These are phyloP conservation scores for Abrostola triplasia DNA, from an alignment of 2,888 invertebrate genomes.

Conservation along the genomic window DNA sequence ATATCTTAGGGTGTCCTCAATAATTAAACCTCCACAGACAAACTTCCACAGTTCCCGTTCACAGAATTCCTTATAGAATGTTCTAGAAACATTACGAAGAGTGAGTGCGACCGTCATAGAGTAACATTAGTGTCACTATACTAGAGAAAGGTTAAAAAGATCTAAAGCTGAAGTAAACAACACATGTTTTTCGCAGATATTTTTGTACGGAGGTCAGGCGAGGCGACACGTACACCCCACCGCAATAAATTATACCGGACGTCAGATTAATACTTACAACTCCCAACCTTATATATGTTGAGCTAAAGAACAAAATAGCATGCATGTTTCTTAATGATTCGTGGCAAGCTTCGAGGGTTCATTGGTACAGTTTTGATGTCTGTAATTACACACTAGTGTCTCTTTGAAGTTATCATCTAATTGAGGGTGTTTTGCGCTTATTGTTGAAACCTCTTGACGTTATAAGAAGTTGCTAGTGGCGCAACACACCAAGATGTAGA, in stretches of 20 bases:
- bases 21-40: too few relatives aligned
- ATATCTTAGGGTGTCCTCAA: too few relatives aligned
- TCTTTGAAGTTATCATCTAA: constrained; percentile 43
- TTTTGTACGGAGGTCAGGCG: constrained; percentile 43
- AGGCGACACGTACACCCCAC: constrained; percentile 45
- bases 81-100: constrained; percentile 5
- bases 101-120: neutral
- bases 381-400: constrained; percentile 39
- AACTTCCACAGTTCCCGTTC: neutral
- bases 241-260: constrained; percentile 38
- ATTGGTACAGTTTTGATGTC: constrained; percentile 35
- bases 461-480: constrained; percentile 21
- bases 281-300: constrained; percentile 4
- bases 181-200: constrained; percentile 51
- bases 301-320: constrained; percentile 12
- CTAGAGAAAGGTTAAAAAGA: constrained; percentile 44
- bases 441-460: constrained; percentile 30
- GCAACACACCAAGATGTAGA: constrained; percentile 10
- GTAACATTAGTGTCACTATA: constrained; percentile 11
- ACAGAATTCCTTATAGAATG: constrained; percentile 7
- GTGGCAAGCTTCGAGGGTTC: constrained; percentile 22
- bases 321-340: constrained; percentile 5
- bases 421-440: constrained; percentile 29
- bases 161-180: constrained; percentile 50
- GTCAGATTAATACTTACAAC: neutral